A percentile compares a stretch with the other conserved stretches of the same genome.
These are phyloP conservation scores for Loriculus beryllinus DNA, from an alignment of 2,797 vertebrate species.

Conservation along the genomic window DNA sequence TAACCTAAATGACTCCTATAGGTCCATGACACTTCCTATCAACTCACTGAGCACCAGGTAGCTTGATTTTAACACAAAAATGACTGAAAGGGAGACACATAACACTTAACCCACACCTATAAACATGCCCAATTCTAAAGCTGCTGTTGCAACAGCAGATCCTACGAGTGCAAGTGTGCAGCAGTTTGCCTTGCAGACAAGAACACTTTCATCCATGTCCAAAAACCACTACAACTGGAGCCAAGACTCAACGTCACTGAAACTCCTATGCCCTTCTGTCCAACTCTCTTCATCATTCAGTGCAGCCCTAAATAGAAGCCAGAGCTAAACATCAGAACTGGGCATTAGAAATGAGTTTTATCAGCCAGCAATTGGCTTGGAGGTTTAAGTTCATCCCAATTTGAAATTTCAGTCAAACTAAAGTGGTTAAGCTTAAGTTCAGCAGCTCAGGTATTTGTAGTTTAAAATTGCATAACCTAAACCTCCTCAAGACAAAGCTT, in stretches of 20 bases:
- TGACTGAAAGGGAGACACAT: background rate
- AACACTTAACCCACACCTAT: background rate
- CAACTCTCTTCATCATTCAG: background rate
- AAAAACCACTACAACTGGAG: background rate
- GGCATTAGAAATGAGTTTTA: background rate
- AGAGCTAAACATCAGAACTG: background rate
- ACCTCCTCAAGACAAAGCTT: background rate
- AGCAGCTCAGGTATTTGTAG: background rate
- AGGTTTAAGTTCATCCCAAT: background rate
- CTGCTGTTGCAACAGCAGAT: background rate
- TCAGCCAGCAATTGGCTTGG: background rate
- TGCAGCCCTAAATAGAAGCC: background rate
- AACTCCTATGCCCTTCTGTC: background rate
- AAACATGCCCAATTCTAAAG: background rate
- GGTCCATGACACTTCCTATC: background rate
- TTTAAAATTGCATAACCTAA: background rate
- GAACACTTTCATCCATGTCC: background rate
- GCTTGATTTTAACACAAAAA: background rate
- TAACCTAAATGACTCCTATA: background rate
- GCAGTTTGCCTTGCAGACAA: background rate
- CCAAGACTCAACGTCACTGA: background rate
- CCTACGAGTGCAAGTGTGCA: background rate
- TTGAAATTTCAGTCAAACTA: background rate
- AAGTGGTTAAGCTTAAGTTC: background rate
- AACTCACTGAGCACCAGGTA: background rate